Evolutionary conservation across 2,797 vertebrate genomes (phyloP).

Genomic region (Lithobates pipiens): DNA sequence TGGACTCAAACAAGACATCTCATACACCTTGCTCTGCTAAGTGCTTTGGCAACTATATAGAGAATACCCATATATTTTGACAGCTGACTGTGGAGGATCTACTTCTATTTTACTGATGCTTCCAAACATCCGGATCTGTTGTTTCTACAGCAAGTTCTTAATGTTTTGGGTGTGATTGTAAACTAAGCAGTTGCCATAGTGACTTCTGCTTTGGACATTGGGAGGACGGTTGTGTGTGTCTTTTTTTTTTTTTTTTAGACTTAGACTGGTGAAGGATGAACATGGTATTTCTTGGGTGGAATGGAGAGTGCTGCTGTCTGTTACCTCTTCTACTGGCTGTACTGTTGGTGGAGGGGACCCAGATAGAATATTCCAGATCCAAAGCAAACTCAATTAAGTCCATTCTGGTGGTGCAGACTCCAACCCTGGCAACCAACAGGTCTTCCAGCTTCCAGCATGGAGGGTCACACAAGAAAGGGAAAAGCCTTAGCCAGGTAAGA

Average conservation of each 20-base stretch:
- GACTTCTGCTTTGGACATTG: slow-evolving; percentile 18
- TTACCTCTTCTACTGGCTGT: slow-evolving; percentile 85
- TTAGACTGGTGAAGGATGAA: slow-evolving; percentile 69
- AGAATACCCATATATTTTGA: neutral
- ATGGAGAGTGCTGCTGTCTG: slow-evolving; percentile 79
- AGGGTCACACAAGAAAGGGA: slow-evolving; percentile 83
- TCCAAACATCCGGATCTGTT: slow-evolving; percentile 8
- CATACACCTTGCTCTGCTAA: neutral
- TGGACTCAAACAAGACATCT: slow-evolving; percentile 11
- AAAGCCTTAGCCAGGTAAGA: slow-evolving; percentile 86
- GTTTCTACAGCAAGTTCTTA: slow-evolving; percentile 26
- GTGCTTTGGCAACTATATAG: neutral
- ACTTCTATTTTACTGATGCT: slow-evolving; percentile 1
- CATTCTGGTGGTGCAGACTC: slow-evolving; percentile 81
- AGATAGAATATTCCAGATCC: slow-evolving; percentile 81
- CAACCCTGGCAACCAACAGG: slow-evolving; percentile 83
- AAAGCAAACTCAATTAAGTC: slow-evolving; percentile 96
- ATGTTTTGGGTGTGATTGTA: slow-evolving; percentile 43
- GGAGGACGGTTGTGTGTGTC: neutral
- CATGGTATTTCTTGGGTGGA: slow-evolving; percentile 78
- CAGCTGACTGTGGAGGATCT: neutral
- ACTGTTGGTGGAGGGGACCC: slow-evolving; percentile 85
- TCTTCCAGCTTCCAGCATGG: slow-evolving; percentile 78
- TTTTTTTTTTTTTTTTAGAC: slow-evolving; percentile 3
- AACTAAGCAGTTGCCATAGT: slow-evolving; percentile 21